Percentiles rank a stretch among this genome's conserved stretches.
Evolutionary conservation across 2,113 vertebrate genomes (phyloP).

Genomic region (Diglossa brunneiventris): DNA sequence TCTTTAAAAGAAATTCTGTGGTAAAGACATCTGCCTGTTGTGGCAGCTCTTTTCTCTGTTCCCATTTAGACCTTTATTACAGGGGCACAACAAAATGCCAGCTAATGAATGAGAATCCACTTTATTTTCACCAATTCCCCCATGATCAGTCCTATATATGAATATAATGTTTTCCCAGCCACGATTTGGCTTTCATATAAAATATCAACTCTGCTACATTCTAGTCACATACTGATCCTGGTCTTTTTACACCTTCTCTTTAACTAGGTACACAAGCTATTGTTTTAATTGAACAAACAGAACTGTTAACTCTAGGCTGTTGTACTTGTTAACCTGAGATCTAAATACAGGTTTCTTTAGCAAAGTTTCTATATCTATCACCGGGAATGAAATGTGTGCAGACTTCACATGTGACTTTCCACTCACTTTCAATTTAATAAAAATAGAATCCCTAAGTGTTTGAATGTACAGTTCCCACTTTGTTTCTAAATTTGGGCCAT

Average conservation of each 20-base stretch:
- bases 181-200: not conserved
- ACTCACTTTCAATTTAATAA: constrained; percentile 53
- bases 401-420: constrained; percentile 47
- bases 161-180: not conserved
- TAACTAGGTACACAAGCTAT: not conserved
- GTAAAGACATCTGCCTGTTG: not conserved
- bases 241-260: not conserved
- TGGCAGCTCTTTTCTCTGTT: not conserved
- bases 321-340: not conserved
- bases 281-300: not conserved
- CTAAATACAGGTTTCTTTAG: not conserved
- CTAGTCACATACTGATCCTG: not conserved
- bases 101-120: not conserved
- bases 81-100: not conserved
- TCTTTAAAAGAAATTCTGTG: not conserved
- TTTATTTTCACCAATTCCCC: not conserved
- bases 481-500: constrained; percentile 59
- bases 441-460: constrained; percentile 57
- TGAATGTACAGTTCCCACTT: constrained; percentile 60
- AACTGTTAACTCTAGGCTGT: not conserved
- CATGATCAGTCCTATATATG: not conserved
- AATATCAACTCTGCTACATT: not conserved
- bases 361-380: not conserved
- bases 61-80: not conserved
- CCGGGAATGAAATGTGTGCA: not conserved